Conservation (phyloP, 2,888 invertebrate species). For the Poecilus cupreus region DNA sequence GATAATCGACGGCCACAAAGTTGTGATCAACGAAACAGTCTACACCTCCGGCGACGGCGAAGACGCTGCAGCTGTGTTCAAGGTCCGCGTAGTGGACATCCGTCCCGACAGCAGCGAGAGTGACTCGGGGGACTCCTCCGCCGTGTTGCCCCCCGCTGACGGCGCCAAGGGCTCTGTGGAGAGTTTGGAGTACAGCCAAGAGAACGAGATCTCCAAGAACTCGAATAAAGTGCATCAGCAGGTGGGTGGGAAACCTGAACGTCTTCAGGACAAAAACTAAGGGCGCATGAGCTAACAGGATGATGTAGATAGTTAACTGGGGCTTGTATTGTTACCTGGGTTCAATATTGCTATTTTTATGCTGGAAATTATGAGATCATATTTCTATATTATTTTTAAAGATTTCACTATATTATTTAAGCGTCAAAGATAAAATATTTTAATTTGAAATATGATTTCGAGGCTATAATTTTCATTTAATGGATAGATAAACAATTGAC, state of each 20-base stretch:
- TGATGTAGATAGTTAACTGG: background rate
- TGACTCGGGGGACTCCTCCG: background rate
- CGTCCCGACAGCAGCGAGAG: slow-evolving; percentile 67
- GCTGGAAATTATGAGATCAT: background rate
- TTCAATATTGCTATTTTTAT: background rate
- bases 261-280: slow-evolving; percentile 4
- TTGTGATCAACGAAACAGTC: slow-evolving; percentile 75
- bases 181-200: slow-evolving; percentile 64
- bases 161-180: slow-evolving; percentile 45
- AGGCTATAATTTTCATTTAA: no score
- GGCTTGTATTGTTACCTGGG: background rate
- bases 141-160: background rate
- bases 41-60: slow-evolving; percentile 71
- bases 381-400: no score
- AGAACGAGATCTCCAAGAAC: slow-evolving; percentile 68
- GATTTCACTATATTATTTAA: no score
- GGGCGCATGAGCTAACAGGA: no score
- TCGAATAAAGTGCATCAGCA: background rate
- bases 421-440: no score
- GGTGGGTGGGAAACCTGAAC: slow-evolving; percentile 50
- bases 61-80: slow-evolving; percentile 70
- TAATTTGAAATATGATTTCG: no score
- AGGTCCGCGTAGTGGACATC: slow-evolving; percentile 73
- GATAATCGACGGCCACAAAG: slow-evolving; percentile 75
- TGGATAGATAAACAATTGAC: no score